phyloP scores from a whole-genome alignment of 2,113 vertebrate species.

The Tachysurus fulvidraco region DNA sequence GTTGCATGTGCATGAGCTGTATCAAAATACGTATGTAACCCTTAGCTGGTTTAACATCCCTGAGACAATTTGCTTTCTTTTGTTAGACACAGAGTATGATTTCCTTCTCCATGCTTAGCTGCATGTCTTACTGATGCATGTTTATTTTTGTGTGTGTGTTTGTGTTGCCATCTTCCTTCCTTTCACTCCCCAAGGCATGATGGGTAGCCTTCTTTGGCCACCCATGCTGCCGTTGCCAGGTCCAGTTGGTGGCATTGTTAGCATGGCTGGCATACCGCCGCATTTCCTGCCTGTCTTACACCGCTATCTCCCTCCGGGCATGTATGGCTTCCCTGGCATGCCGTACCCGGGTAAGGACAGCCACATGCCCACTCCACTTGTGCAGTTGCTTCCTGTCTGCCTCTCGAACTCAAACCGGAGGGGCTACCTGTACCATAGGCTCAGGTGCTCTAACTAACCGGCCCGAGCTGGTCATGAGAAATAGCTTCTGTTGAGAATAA shows the following conservation, averaged over 20 bases:
- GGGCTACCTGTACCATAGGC: conserved; percentile 75
- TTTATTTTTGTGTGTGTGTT: conserved; percentile 70
- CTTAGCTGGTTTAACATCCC: not conserved
- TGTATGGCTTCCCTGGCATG: conserved; percentile 86
- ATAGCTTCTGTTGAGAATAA: not conserved
- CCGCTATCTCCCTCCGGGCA: conserved; percentile 85
- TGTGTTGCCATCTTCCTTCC: conserved; percentile 71
- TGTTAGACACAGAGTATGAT: conserved; percentile 45
- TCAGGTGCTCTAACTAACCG: conserved; percentile 51
- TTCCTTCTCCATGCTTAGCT: conserved; percentile 67
- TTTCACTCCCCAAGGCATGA: conserved; percentile 82
- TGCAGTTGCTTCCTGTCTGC: conserved; percentile 79
- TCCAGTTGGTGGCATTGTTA: conserved; percentile 91
- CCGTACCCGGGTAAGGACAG: conserved; percentile 87
- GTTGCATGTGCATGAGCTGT: conserved; percentile 41
- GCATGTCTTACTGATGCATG: conserved; percentile 88
- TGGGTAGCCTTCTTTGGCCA: conserved; percentile 88
- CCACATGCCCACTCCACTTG: conserved; percentile 47
- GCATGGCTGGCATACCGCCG: conserved; percentile 90
- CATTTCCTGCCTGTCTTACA: conserved; percentile 86
- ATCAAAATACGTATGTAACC: conserved; percentile 9
- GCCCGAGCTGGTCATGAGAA: conserved; percentile 25
- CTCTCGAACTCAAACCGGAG: conserved; percentile 73
- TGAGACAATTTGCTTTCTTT: not conserved
- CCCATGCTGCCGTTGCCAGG: conserved; percentile 86